Conservation (phyloP, 2,888 invertebrate genomes). For the Tipula vernalis region DNA sequence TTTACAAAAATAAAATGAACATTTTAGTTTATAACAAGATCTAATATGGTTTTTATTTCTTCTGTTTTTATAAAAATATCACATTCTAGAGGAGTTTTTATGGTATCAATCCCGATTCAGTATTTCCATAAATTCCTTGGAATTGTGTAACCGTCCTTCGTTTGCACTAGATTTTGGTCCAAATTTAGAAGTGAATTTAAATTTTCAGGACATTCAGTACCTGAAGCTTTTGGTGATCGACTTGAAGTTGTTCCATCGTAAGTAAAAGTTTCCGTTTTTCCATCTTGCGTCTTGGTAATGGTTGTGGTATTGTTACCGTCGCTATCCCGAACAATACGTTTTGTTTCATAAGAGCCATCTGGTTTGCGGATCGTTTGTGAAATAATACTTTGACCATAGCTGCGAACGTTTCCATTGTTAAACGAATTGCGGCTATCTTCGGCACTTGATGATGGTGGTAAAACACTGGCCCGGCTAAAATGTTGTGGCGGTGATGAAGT, state of each 20-base stretch:
- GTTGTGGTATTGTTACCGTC: constrained; percentile 46
- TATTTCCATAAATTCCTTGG: constrained; percentile 37
- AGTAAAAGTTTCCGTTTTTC: constrained; percentile 29
- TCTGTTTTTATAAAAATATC: neutral
- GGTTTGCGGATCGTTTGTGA: constrained; percentile 41
- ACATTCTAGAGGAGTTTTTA: neutral
- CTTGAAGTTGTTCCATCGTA: constrained; percentile 21
- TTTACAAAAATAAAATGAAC: neutral
- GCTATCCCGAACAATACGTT: constrained; percentile 41
- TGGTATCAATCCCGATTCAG: neutral
- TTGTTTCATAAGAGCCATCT: constrained; percentile 46
- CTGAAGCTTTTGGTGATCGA: too few relatives aligned
- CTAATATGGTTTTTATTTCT: neutral
- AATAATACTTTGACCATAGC: constrained; percentile 40
- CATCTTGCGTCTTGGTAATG: constrained; percentile 35
- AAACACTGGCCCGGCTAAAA: constrained; percentile 20
- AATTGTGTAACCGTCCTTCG: constrained; percentile 36
- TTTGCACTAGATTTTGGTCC: constrained; percentile 31
- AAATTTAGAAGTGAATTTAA: constrained; percentile 16
- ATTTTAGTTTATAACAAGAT: neutral
- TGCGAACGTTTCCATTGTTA: constrained; percentile 4
- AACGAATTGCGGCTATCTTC: neutral
- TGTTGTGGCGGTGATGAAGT: constrained; percentile 24
- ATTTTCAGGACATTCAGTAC: neutral
- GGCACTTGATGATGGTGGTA: neutral